These are phyloP conservation scores for Amblyjoppa proteus DNA, from an alignment of 2,888 invertebrate genomes.

Conservation along the genomic window DNA sequence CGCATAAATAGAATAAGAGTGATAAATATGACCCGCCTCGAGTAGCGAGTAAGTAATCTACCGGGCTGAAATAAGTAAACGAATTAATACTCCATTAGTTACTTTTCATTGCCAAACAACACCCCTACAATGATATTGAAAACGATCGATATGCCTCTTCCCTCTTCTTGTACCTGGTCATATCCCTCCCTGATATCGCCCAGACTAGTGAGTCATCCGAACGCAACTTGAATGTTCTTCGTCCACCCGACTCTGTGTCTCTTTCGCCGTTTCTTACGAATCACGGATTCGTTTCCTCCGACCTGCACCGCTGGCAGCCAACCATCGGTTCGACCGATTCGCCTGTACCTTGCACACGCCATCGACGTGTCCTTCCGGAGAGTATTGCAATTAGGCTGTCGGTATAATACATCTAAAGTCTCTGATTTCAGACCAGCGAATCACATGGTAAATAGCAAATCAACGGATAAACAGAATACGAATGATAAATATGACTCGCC, in stretches of 20 bases:
- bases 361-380: background rate
- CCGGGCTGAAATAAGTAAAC: too few species aligned
- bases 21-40: too few species aligned
- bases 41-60: too few species aligned
- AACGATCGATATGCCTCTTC: background rate
- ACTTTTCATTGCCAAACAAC: background rate
- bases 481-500: too few species aligned
- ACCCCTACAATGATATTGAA: background rate
- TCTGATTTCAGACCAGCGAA: too few species aligned
- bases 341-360: background rate
- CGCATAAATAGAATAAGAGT: too few species aligned
- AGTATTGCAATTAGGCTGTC: constrained; percentile 38
- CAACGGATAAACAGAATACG: too few species aligned
- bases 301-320: background rate
- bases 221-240: background rate
- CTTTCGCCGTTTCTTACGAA: constrained; percentile 42
- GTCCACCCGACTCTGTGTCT: constrained; percentile 25
- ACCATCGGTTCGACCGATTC: background rate
- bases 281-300: constrained; percentile 61
- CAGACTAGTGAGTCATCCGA: constrained; percentile 21
- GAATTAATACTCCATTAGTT: too few species aligned
- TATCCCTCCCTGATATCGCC: background rate
- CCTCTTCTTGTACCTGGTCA: background rate
- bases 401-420: constrained; percentile 5
- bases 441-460: too few species aligned